These are phyloP conservation scores for Echinometra lucunter DNA, from an alignment of 53 echinoderm and acorn worm genomes.

Conservation along the genomic window DNA sequence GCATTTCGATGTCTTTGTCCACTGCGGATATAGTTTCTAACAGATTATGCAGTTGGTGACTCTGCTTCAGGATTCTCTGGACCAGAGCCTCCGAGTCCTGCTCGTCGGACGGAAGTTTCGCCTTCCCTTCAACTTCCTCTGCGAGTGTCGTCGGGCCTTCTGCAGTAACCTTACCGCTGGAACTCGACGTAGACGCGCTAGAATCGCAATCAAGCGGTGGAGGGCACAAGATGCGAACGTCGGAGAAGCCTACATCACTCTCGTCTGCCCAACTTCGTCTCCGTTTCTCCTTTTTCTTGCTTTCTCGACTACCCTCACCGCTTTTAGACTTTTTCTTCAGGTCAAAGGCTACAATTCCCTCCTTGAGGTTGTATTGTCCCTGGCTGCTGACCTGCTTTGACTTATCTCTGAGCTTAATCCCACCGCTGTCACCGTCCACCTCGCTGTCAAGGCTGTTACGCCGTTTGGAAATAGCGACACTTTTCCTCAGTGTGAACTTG, in stretches of 20 bases:
- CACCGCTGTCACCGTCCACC: conserved; percentile 53
- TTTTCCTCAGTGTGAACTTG: conserved; percentile 86
- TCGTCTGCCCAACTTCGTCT: conserved; percentile 61
- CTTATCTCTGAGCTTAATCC: conserved; percentile 58
- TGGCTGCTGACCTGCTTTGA: conserved; percentile 7
- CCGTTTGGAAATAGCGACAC: conserved; percentile 68
- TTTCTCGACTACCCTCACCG: not conserved
- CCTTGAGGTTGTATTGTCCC: conserved; percentile 66
- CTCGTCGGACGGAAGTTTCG: conserved; percentile 48
- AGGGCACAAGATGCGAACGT: conserved; percentile 57
- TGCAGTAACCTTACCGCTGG: conserved; percentile 62
- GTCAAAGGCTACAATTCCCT: conserved; percentile 63
- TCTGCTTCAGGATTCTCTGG: conserved; percentile 85
- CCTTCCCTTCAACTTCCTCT: conserved; percentile 61
- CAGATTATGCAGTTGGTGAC: conserved; percentile 83
- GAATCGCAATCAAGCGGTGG: conserved; percentile 64
- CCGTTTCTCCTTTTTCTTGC: conserved; percentile 58
- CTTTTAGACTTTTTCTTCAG: conserved; percentile 20
- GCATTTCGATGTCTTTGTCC: conserved; percentile 89
- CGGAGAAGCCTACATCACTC: conserved; percentile 66
- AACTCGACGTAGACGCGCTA: conserved; percentile 68
- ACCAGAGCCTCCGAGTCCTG: conserved; percentile 72
- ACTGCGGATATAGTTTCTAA: conserved; percentile 81
- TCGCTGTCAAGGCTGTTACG: conserved; percentile 60
- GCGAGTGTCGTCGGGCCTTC: conserved; percentile 76